Conservation (phyloP, 1,140 invertebrate species). For the Cyrtorhinus lividipennis region DNA sequence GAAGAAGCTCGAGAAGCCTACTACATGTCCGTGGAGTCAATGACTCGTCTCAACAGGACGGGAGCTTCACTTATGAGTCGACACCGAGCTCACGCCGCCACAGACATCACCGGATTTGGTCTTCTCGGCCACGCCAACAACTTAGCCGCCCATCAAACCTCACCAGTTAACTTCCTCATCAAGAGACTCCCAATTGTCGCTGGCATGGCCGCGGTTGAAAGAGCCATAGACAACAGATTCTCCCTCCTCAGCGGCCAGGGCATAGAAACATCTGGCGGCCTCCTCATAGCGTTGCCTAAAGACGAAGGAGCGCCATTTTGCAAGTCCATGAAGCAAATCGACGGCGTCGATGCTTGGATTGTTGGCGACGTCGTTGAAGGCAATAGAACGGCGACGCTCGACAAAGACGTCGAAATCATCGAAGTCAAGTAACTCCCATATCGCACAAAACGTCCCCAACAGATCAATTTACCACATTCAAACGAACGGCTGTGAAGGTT, state of each 20-base stretch:
- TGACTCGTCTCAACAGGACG: slow-evolving; percentile 86
- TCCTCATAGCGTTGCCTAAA: slow-evolving; percentile 83
- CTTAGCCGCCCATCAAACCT: slow-evolving; percentile 87
- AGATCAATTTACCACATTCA: too few species aligned
- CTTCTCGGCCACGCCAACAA: slow-evolving; percentile 92
- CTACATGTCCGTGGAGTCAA: slow-evolving; percentile 89
- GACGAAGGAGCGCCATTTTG: slow-evolving; percentile 94
- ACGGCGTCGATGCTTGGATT: slow-evolving; percentile 97
- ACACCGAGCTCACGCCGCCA: slow-evolving; percentile 93
- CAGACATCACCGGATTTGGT: slow-evolving; percentile 94
- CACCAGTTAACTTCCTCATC: slow-evolving; percentile 93
- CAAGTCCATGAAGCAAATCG: slow-evolving; percentile 91
- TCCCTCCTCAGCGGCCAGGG: slow-evolving; percentile 1
- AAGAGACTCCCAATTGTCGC: slow-evolving; percentile 93
- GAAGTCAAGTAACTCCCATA: slow-evolving; percentile 55
- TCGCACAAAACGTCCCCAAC: too few species aligned
- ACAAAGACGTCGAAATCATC: slow-evolving; percentile 93
- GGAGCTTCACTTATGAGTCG: slow-evolving; percentile 88
- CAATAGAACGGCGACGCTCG: slow-evolving; percentile 85
- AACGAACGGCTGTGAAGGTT: too few species aligned
- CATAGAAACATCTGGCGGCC: slow-evolving; percentile 39
- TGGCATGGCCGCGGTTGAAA: slow-evolving; percentile 87
- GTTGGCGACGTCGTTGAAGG: slow-evolving; percentile 97
- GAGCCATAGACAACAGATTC: slow-evolving; percentile 2
- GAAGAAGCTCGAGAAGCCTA: slow-evolving; percentile 90